Evolutionary conservation across 2,113 vertebrate genomes (phyloP).

Genomic region (Oncorhynchus masou): DNA sequence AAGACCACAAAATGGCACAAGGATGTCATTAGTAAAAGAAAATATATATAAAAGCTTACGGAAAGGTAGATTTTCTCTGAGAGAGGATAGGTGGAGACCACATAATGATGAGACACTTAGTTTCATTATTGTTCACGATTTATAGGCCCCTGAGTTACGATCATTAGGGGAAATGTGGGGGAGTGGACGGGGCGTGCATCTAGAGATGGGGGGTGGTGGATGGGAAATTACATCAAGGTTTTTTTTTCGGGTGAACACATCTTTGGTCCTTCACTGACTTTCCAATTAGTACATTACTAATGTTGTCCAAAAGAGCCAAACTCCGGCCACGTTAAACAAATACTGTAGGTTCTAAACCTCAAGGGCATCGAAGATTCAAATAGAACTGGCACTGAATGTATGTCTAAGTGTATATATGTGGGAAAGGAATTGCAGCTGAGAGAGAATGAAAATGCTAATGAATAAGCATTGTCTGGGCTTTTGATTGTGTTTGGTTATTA

Average conservation of each 20-base stretch:
- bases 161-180: constrained; percentile 62
- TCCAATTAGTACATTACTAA: constrained; percentile 66
- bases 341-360: constrained; percentile 18
- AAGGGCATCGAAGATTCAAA: constrained; percentile 8
- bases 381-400: neutral
- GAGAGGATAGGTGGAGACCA: constrained; percentile 54
- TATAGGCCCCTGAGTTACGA: constrained; percentile 61
- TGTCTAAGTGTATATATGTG: neutral
- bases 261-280: constrained; percentile 59
- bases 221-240: constrained; percentile 39
- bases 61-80: constrained; percentile 49
- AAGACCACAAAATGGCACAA: constrained; percentile 56
- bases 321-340: constrained; percentile 31
- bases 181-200: constrained; percentile 51
- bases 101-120: constrained; percentile 67
- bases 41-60: constrained; percentile 55
- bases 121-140: constrained; percentile 57
- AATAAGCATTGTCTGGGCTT: neutral
- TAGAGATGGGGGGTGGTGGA: constrained; percentile 34
- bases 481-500: neutral
- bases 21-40: constrained; percentile 17
- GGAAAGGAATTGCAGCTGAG: neutral
- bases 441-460: neutral
- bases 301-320: constrained; percentile 34
- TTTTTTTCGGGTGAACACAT: constrained; percentile 55